phyloP scores from a whole-genome alignment of 1,140 invertebrate species.

The Probaryconus sp. region DNA sequence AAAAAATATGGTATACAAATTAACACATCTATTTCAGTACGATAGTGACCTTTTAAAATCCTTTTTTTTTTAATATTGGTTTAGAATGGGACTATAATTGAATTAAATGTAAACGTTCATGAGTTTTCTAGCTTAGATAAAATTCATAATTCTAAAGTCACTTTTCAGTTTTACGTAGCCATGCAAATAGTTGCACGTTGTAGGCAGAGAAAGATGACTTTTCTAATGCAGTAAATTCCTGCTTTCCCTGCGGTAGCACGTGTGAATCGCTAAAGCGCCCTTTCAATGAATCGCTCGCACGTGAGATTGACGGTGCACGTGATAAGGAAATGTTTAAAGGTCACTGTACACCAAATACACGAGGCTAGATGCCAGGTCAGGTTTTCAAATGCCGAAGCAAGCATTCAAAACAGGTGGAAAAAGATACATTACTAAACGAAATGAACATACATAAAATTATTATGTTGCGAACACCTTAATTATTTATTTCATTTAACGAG shows the following conservation, averaged over 20 bases:
- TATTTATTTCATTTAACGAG: no score
- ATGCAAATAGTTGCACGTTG: slow-evolving; percentile 41
- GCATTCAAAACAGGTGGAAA: slow-evolving; percentile 48
- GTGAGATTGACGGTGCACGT: slow-evolving; percentile 60
- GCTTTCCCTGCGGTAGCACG: slow-evolving; percentile 50
- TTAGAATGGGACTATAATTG: no score
- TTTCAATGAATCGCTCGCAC: slow-evolving; percentile 57
- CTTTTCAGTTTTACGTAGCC: slow-evolving; percentile 3
- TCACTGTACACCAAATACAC: slow-evolving; percentile 58
- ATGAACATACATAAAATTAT: slow-evolving; percentile 23
- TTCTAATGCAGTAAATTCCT: slow-evolving; percentile 43
- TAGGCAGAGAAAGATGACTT: slow-evolving; percentile 49
- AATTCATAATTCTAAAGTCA: slow-evolving; percentile 6
- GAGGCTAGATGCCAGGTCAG: slow-evolving; percentile 49
- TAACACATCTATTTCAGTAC: no score
- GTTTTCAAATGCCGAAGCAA: slow-evolving; percentile 60
- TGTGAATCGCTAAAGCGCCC: slow-evolving; percentile 50
- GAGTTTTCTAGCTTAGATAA: background rate
- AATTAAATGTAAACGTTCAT: no score
- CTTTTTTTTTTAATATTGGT: no score
- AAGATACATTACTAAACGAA: slow-evolving; percentile 1
- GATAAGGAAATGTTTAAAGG: slow-evolving; percentile 61
- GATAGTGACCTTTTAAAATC: no score
- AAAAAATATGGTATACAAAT: no score
- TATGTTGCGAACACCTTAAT: slow-evolving; percentile 33